A percentile compares a stretch with the other conserved stretches of the same genome.
Conservation (phyloP, 53 echinoderm and acorn worm genomes). For the Stichopus horrens region DNA sequence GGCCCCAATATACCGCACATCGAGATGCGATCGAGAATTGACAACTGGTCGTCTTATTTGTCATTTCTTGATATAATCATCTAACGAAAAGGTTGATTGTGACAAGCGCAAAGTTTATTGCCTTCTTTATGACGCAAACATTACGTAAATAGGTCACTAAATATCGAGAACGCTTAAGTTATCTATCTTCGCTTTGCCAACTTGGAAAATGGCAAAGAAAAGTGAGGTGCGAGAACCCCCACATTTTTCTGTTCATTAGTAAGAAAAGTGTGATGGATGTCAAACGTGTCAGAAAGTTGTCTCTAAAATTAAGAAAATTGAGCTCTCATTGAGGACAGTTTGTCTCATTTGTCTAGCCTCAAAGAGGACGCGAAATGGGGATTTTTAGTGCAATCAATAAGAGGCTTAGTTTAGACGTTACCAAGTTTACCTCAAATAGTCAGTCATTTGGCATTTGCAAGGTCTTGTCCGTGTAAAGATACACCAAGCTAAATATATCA, state of each 20-base stretch:
- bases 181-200: constrained; percentile 26
- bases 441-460: too few species aligned
- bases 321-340: constrained; percentile 1
- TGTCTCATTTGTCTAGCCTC: constrained; percentile 6
- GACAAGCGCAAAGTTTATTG: constrained; percentile 19
- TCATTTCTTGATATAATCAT: constrained; percentile 34
- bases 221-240: background rate
- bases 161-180: constrained; percentile 28
- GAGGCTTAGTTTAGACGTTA: background rate
- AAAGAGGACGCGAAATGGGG: constrained; percentile 6
- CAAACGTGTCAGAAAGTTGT: background rate
- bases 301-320: constrained; percentile 18
- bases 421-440: too few species aligned
- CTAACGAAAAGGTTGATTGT: constrained; percentile 7
- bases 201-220: background rate
- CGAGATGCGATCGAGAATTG: background rate
- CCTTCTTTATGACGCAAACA: constrained; percentile 36
- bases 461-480: too few species aligned
- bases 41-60: constrained; percentile 26
- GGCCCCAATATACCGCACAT: background rate
- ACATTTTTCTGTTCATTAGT: constrained; percentile 1
- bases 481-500: too few species aligned
- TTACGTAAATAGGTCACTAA: constrained; percentile 44
- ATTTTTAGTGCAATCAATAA: constrained; percentile 9
- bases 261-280: constrained; percentile 14